phyloP scores from a whole-genome alignment of 2,113 vertebrate species.

The Mus pahari region DNA sequence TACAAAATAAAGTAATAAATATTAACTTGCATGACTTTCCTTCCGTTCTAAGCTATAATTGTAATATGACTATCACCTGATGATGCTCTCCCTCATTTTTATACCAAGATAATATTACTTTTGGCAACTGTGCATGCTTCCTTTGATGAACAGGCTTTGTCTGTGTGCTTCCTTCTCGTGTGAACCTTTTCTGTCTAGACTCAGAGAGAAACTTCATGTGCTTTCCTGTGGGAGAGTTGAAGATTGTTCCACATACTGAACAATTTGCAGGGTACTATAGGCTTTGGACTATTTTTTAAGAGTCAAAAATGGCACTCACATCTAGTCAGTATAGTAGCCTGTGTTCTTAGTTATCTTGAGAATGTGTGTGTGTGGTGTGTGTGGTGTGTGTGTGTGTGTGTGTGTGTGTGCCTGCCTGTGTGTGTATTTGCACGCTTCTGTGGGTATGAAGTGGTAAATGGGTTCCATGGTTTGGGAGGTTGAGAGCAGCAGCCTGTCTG shows the following conservation, averaged over 20 bases:
- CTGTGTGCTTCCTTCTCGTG: rapidly evolving
- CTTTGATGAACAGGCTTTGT: not conserved
- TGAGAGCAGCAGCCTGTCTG: not conserved
- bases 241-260: not conserved
- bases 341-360: not conserved
- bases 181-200: not conserved
- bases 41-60: not conserved
- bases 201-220: not conserved
- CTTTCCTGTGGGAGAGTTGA: not conserved
- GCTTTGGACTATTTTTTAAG: not conserved
- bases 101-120: too few species aligned
- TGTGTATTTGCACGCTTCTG: not conserved
- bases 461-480: not conserved
- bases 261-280: not conserved
- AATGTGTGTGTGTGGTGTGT: not conserved
- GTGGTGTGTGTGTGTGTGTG: not conserved
- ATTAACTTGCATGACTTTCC: not conserved
- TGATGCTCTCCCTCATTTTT: not conserved
- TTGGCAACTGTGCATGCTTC: not conserved
- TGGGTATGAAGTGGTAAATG: not conserved
- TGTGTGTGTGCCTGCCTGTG: not conserved
- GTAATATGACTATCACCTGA: not conserved
- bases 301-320: not conserved
- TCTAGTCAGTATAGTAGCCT: too few species aligned
- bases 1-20: not conserved